phyloP scores from a whole-genome alignment of 1,140 invertebrate species.

The Mycetomoellerius zeteki region DNA sequence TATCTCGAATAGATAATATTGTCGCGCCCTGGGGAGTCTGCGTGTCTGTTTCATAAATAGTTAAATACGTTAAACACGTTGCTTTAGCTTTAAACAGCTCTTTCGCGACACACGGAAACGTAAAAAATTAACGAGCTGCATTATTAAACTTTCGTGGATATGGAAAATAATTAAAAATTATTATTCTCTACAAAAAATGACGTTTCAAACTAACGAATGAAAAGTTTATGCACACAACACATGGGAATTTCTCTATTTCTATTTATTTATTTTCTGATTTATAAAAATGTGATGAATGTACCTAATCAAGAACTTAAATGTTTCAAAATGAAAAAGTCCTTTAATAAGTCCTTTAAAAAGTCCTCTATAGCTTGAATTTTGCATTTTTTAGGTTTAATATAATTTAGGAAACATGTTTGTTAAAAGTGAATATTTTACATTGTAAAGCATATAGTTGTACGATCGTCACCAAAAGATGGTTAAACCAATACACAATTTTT shows the following conservation, averaged over 20 bases:
- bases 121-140: constrained; percentile 10
- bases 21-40: background rate
- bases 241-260: background rate
- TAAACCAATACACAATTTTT: constrained; percentile 34
- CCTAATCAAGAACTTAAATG: background rate
- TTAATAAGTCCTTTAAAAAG: background rate
- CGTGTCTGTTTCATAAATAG: constrained; percentile 22
- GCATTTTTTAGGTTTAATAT: background rate
- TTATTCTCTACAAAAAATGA: constrained; percentile 15
- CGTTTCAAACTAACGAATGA: background rate
- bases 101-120: background rate
- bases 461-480: background rate
- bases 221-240: background rate
- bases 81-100: background rate
- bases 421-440: background rate
- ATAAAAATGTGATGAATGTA: background rate
- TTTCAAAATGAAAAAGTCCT: background rate
- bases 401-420: background rate
- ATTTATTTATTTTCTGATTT: background rate
- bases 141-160: background rate
- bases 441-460: background rate
- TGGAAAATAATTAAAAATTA: constrained; percentile 36
- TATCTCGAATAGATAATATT: constrained; percentile 41
- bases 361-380: background rate
- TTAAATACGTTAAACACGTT: constrained; percentile 20